These are phyloP conservation scores for Gallinago media DNA, from an alignment of 2,113 vertebrate species.

Conservation along the genomic window DNA sequence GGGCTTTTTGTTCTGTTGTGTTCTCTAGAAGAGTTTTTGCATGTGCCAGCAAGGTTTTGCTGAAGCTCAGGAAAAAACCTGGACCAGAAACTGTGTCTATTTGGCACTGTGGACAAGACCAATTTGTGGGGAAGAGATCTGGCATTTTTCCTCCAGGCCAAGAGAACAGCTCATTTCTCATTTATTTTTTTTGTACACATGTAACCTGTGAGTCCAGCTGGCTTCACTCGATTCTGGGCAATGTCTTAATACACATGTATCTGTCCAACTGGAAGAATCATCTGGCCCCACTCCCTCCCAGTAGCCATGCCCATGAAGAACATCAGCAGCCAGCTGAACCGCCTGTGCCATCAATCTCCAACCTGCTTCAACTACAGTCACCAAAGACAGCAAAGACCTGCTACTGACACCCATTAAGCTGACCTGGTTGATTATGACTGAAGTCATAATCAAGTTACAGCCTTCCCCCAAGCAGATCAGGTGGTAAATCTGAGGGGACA, in stretches of 20 bases:
- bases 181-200: not conserved
- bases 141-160: not conserved
- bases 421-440: not conserved
- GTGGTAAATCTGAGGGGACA: not conserved
- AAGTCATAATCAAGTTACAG: not conserved
- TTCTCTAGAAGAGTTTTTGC: not conserved
- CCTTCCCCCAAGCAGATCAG: not conserved
- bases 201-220: not conserved
- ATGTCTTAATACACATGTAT: not conserved
- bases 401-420: not conserved
- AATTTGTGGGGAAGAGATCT: not conserved
- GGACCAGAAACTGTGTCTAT: not conserved
- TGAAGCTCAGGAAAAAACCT: not conserved
- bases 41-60: not conserved
- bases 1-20: fast-evolving
- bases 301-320: not conserved
- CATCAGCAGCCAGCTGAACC: not conserved
- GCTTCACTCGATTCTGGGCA: not conserved
- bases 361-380: fast-evolving
- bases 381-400: not conserved
- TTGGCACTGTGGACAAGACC: not conserved
- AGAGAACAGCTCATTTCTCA: not conserved
- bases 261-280: not conserved
- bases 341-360: not conserved
- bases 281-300: not conserved